A percentile compares a stretch with the other conserved stretches of the same genome.
Conservation (phyloP, 2,888 invertebrate genomes). For the Drosophila paranaensis region DNA sequence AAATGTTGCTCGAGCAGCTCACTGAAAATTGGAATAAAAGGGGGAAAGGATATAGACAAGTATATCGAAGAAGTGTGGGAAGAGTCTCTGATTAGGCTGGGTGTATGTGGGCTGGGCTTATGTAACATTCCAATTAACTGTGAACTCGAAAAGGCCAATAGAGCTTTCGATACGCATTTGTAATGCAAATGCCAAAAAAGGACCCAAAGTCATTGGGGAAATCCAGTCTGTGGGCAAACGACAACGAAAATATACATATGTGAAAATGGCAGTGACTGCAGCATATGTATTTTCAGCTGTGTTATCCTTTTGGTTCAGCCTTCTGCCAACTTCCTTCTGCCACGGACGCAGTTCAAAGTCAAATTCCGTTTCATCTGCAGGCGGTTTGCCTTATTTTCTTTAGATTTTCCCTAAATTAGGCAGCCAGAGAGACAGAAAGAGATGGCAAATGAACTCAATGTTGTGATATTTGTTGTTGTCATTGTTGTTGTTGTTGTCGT, state of each 20-base stretch:
- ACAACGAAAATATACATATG: conserved; percentile 55
- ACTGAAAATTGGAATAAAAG: background rate
- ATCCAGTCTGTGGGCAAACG: conserved; percentile 46
- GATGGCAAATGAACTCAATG: conserved; percentile 6
- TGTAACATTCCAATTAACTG: conserved; percentile 68
- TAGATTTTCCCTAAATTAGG: conserved; percentile 42
- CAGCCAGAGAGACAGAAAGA: background rate
- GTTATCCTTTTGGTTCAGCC: conserved; percentile 11
- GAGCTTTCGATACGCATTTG: conserved; percentile 55
- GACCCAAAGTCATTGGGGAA: conserved; percentile 69
- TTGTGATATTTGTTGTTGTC: conserved; percentile 15
- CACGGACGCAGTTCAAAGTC: conserved; percentile 65
- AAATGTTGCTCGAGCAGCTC: conserved; percentile 38
- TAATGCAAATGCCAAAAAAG: conserved; percentile 69
- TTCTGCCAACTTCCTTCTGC: background rate
- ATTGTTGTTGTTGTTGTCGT: conserved; percentile 30
- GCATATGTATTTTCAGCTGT: conserved; percentile 25
- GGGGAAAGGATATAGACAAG: background rate
- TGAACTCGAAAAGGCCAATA: conserved; percentile 32
- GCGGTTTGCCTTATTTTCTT: conserved; percentile 27
- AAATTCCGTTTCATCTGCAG: conserved; percentile 35
- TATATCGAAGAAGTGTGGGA: background rate
- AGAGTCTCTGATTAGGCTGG: conserved; percentile 51
- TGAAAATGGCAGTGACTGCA: conserved; percentile 38
- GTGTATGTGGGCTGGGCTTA: conserved; percentile 34